Conservation (phyloP, 2,888 invertebrate species). For the Gasteruption jaculator region DNA sequence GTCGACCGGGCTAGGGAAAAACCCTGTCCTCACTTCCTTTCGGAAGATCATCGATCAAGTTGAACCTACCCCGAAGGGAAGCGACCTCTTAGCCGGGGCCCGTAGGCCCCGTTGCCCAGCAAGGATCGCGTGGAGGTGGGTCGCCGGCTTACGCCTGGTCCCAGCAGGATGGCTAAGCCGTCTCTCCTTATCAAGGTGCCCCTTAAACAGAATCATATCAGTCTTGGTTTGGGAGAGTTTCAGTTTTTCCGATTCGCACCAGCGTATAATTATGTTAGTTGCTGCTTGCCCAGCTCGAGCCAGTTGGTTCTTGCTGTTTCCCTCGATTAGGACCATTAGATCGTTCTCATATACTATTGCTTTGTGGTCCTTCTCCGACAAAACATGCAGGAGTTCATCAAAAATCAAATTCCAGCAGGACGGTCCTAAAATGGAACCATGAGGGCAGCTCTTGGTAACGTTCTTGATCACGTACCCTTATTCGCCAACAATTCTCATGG, state of each 20-base stretch:
- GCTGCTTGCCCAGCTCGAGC: not conserved
- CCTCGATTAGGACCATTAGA: not conserved
- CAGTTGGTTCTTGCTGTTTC: constrained; percentile 1
- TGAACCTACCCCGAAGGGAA: too few relatives aligned
- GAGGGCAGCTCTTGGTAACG: constrained; percentile 1
- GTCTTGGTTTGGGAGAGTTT: constrained; percentile 2
- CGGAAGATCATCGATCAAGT: too few relatives aligned
- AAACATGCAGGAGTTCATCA: not conserved
- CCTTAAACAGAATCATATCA: not conserved
- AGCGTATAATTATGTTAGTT: not conserved
- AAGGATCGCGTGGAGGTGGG: too few relatives aligned
- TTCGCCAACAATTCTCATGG: not conserved
- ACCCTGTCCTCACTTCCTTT: too few relatives aligned
- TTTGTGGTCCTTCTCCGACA: not conserved
- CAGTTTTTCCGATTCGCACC: not conserved
- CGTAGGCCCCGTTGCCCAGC: too few relatives aligned
- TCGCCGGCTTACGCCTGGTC: too few relatives aligned
- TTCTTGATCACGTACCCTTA: not conserved
- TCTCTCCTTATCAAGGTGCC: not conserved
- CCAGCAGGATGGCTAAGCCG: too few relatives aligned
- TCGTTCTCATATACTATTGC: constrained; percentile 1
- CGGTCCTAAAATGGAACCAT: constrained; percentile 6
- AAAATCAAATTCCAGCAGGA: not conserved
- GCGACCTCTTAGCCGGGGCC: too few relatives aligned
- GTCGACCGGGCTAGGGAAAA: too few relatives aligned